Evolutionary conservation across 2,888 invertebrate species (phyloP), one percentile per base, ranked within the genome.

Genomic region (Drosophila seclusa): DNA sequence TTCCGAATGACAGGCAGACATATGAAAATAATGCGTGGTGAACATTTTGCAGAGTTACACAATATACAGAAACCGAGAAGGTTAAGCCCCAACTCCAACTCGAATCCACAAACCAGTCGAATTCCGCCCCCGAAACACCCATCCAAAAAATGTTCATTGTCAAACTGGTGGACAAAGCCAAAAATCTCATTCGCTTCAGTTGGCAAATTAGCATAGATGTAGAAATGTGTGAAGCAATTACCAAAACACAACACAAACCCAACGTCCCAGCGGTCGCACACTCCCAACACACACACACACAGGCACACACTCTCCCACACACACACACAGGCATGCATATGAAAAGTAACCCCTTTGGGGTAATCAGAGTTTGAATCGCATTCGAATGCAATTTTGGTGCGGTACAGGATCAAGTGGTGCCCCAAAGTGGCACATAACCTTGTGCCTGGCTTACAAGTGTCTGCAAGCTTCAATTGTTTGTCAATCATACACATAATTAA

Each of bases 21-120:
- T 85, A 83, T 85, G 86, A 84, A 84, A 86, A 83, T 84, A 88
- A 81, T 88, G 87, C 89, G 87, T 80, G 81, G 65, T 60, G 68
- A 74, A 74, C 68, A 57, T 77, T 84, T 84, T 75, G 69, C 73
- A 72, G 73, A 82, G 63, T 68, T 76, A 59, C 76, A 73, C 73
- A 74, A 62, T n/a, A 29, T 29, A 49, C 67, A 52, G 66, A 21
- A n/a, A 34, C 34, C 61, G 59, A 73, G 64, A 48, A 24, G 27
- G 7, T 54, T 27, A 2, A 38, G 40, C 29, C 29, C 54, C 16
- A 45, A 54, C 21, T 13, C 24, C 24, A 34, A 36, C 16, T 34
- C 29, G 1, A 21, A 24, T 16, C 45, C 24, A 2, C 24, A 45
- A 45, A 16, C 38, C 11, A 5, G 10, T 24, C 29, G 42, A 52